Evolutionary conservation across 2,113 vertebrate species (phyloP).

Genomic region (Rhombomys opimus): DNA sequence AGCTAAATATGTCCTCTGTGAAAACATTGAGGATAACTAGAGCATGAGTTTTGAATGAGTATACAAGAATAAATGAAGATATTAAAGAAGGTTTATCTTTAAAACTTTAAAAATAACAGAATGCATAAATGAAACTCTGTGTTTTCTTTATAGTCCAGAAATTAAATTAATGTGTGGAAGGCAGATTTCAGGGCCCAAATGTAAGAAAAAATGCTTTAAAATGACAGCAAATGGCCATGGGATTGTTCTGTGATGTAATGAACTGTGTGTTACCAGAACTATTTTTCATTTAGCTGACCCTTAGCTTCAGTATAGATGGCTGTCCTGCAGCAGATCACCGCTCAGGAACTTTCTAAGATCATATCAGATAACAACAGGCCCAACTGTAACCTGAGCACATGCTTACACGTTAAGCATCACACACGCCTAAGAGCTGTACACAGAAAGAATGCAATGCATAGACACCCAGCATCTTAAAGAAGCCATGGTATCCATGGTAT

Average conservation of each 20-base stretch:
- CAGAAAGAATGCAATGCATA: neutral
- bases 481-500: neutral
- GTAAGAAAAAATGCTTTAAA: neutral
- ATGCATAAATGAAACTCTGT: neutral
- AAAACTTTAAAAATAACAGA: constrained; percentile 1
- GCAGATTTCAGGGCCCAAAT: neutral
- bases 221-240: neutral
- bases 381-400: neutral
- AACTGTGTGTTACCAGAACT: neutral
- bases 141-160: neutral
- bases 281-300: neutral
- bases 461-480: neutral
- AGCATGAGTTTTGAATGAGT: constrained; percentile 37
- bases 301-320: neutral
- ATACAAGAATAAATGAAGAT: constrained; percentile 51
- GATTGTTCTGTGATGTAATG: neutral
- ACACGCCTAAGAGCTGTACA: neutral
- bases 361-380: neutral
- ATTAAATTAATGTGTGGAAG: constrained; percentile 10
- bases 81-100: neutral
- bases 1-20: constrained; percentile 45
- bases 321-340: neutral
- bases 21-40: constrained; percentile 19
- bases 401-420: neutral
- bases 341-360: neutral